These are phyloP conservation scores for Microcebus lehilahytsara DNA, from an alignment of 2,113 vertebrate genomes.

Conservation along the genomic window DNA sequence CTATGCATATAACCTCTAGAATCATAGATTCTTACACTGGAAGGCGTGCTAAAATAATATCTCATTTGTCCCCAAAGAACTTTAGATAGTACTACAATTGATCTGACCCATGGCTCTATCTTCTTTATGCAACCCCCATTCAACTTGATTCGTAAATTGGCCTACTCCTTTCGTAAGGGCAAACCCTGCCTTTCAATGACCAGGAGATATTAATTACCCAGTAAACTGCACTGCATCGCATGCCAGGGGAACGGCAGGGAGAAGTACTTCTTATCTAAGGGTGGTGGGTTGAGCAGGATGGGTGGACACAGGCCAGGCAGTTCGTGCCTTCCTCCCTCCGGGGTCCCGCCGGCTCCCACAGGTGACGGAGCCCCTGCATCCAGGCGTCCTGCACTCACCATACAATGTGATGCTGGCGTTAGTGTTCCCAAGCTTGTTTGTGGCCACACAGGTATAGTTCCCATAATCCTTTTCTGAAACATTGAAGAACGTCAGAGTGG, in stretches of 20 bases:
- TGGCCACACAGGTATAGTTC: conserved; percentile 98
- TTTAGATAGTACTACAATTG: background rate
- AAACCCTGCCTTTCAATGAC: background rate
- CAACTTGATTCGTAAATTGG: background rate
- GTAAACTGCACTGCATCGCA: background rate
- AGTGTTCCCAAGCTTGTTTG: conserved; percentile 94
- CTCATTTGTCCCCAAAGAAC: background rate
- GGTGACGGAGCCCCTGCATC: background rate
- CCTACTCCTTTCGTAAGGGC: background rate
- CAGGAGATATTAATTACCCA: background rate
- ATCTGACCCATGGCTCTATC: background rate
- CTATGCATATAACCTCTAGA: background rate
- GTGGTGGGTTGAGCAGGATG: background rate
- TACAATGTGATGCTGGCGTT: conserved; percentile 98
- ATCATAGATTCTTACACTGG: background rate
- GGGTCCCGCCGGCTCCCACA: background rate
- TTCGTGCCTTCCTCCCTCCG: background rate
- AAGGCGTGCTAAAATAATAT: background rate
- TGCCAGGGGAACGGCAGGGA: background rate
- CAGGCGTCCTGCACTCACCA: conserved; percentile 85
- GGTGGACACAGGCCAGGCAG: background rate
- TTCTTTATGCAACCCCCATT: background rate
- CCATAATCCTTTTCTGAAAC: conserved; percentile 99
- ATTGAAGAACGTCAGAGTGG: conserved; percentile 96
- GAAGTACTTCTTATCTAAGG: background rate